These are phyloP conservation scores for Campylorhamphus procurvoides DNA, from an alignment of 2,113 vertebrate genomes.

Conservation along the genomic window DNA sequence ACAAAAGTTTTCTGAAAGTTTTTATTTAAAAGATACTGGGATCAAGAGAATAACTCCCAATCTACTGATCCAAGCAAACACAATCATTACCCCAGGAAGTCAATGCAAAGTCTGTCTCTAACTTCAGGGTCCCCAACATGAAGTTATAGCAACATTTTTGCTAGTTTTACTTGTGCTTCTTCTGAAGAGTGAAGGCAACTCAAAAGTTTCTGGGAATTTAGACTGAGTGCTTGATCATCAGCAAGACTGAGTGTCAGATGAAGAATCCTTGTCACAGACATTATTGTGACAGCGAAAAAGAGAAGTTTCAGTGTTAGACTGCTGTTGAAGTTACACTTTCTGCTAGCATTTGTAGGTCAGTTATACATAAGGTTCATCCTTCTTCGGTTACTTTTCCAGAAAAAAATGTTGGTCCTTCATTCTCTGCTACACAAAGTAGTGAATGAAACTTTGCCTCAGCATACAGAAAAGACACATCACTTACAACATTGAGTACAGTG, in stretches of 20 bases:
- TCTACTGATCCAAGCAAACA: not conserved
- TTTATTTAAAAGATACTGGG: not conserved
- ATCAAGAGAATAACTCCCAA: not conserved
- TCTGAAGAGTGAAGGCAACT: not conserved
- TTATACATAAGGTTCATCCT: not conserved
- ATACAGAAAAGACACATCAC: not conserved
- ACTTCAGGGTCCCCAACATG: not conserved
- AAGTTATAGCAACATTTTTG: not conserved
- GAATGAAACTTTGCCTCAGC: not conserved
- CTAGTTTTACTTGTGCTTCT: not conserved
- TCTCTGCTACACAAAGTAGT: not conserved
- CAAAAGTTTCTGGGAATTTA: not conserved
- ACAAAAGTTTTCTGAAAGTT: not conserved
- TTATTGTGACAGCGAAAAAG: not conserved
- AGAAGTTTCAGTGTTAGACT: not conserved
- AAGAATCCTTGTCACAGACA: not conserved
- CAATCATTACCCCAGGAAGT: not conserved
- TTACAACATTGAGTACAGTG: not conserved
- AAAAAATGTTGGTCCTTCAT: not conserved
- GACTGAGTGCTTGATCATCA: not conserved
- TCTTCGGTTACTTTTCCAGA: not conserved
- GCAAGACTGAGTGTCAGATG: not conserved
- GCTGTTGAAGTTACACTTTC: not conserved
- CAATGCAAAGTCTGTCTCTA: not conserved
- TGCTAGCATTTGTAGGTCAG: not conserved